Percentiles rank a stretch among this genome's conserved stretches.
These are phyloP conservation scores for human (Homo sapiens) DNA, from an alignment of 2,113 vertebrate genomes.

Conservation along the genomic window DNA sequence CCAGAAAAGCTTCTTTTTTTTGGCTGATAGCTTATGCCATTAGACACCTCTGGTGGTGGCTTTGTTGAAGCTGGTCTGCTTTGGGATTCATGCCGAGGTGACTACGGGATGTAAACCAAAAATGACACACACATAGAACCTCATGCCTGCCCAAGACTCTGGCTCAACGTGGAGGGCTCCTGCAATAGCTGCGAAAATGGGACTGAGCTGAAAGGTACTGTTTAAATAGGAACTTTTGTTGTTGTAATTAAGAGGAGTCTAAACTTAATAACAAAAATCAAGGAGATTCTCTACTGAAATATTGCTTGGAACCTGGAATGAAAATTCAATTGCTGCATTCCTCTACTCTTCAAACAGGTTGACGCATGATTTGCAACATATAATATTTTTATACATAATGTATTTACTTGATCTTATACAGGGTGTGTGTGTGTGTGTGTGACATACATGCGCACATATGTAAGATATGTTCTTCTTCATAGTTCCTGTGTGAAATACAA, in stretches of 20 bases:
- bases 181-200: too few relatives aligned
- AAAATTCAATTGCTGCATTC: background rate
- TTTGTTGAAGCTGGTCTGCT: background rate
- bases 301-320: background rate
- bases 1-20: background rate
- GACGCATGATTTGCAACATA: too few relatives aligned
- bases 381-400: background rate
- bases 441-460: background rate
- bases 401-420: background rate
- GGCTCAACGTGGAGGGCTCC: too few relatives aligned
- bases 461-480: background rate
- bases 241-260: background rate
- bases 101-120: background rate
- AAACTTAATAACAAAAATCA: background rate
- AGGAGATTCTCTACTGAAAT: background rate
- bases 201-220: background rate
- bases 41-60: too few relatives aligned
- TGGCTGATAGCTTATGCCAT: background rate
- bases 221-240: background rate
- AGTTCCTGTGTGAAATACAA: background rate
- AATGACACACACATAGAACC: too few relatives aligned
- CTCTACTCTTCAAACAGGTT: background rate
- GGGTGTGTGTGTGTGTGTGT: fast-evolving
- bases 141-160: background rate
- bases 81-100: background rate